A percentile compares a stretch with the other conserved stretches of the same genome.
Evolutionary conservation across 2,797 vertebrate species (phyloP).

Genomic region (Okamejei kenojei): DNA sequence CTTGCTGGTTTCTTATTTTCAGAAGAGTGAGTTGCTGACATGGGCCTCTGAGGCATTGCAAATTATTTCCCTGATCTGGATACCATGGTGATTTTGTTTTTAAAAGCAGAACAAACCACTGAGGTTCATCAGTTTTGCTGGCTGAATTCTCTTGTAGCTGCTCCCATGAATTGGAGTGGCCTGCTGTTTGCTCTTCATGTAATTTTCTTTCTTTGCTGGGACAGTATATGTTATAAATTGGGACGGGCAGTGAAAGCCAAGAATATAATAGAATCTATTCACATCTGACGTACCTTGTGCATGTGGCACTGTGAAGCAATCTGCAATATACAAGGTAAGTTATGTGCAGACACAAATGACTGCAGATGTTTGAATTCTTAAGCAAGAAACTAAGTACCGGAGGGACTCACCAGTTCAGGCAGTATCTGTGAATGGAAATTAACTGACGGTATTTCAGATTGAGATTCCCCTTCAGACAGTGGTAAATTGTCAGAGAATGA

Average conservation of each 20-base stretch:
- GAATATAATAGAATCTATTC: not conserved
- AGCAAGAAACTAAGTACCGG: too few species aligned
- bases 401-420: too few species aligned
- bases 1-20: not conserved
- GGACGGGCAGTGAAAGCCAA: not conserved
- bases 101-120: constrained; percentile 6
- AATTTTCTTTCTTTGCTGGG: not conserved
- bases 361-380: too few species aligned
- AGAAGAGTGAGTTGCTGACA: not conserved
- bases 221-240: not conserved
- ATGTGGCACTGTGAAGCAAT: not conserved
- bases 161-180: not conserved
- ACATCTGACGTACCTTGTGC: not conserved
- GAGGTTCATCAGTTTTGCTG: not conserved
- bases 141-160: not conserved
- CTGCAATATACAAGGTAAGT: constrained; percentile 16
- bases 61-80: not conserved
- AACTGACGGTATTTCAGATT: too few species aligned
- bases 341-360: not conserved
- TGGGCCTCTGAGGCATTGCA: constrained; percentile 19
- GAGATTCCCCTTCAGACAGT: too few species aligned
- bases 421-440: too few species aligned
- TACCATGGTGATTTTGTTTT: not conserved
- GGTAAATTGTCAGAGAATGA: too few species aligned
- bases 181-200: not conserved